Evolutionary conservation across 1,140 invertebrate species (phyloP), one percentile per base, ranked within the genome.

Genomic region (Ooceraea biroi): DNA sequence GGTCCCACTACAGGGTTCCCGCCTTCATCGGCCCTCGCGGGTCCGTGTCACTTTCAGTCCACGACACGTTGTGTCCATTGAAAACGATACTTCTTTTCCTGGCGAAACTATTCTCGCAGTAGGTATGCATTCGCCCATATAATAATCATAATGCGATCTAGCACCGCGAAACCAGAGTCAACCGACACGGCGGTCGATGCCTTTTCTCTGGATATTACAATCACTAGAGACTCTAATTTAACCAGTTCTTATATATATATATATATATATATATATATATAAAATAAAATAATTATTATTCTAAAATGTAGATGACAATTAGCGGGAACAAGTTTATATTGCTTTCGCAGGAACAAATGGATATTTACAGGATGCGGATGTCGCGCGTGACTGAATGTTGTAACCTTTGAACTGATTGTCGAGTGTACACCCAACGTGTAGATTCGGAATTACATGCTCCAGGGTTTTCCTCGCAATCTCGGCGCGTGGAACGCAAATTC

Each of bases 71-170:
- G 82, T 86, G 78, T 73, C 87, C 90, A 91, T 91, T 91, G 90
- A 91, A 91, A 91, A 69, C 87, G 90, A 91, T 91, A 91, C 88
- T 89, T 84, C 82, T 85, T 84, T 85, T 58, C 77, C 77, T 48
- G 55, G 58, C 57, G 30, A 22, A 46, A 65, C 48, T 57, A 52
- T 50, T 76, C 68, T 65, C 65, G n/a, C 41, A 25, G 44, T 69
- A 55, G 82, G 72, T 74, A 73, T 63, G 50, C 73, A 52, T 57
- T 78, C 76, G 76, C 11, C 48, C 55, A 60, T 46, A 82, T 73
- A 60, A 82, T 76, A 82, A 72, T 74, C 80, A 74, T 61, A 82
- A 82, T 76, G 14, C 80, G 80, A 82, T 77, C 27, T 76, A 61
- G 27, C 30, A 58, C 25, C 27, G 44, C 41, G 61, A 82, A 82